These are phyloP conservation scores for Tenualosa thibaudeaui DNA, from an alignment of 2,797 vertebrate genomes.

Conservation along the genomic window DNA sequence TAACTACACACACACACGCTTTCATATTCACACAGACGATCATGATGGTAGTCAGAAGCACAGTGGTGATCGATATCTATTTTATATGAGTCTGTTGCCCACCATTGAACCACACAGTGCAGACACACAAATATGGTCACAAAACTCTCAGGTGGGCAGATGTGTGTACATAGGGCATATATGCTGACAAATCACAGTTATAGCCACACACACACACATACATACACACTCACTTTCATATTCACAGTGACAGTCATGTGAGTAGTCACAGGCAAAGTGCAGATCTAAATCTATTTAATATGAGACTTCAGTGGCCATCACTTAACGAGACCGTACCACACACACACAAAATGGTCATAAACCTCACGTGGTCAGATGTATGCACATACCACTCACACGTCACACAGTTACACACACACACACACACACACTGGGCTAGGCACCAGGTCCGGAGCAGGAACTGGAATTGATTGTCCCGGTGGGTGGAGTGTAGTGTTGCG, in stretches of 20 bases:
- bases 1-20: background rate
- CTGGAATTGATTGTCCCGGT: slow-evolving; percentile 44
- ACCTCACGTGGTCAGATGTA: background rate
- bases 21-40: background rate
- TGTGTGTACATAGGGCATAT: background rate
- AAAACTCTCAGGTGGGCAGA: background rate
- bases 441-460: slow-evolving; percentile 38
- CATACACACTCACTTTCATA: background rate
- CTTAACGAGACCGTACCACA: background rate
- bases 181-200: no score
- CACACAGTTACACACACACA: background rate
- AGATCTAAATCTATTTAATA: no score
- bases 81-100: background rate
- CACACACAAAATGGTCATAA: background rate
- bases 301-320: no score
- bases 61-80: background rate
- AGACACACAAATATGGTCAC: background rate
- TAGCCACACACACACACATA: background rate
- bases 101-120: background rate
- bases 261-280: background rate
- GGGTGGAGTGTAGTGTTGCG: background rate
- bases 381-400: background rate
- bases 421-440: background rate
- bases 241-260: background rate
- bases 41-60: background rate